Percentiles rank a stretch among this genome's conserved stretches.
Conservation (phyloP, 2,113 vertebrate species). For the Trochalopteron elliotii region DNA sequence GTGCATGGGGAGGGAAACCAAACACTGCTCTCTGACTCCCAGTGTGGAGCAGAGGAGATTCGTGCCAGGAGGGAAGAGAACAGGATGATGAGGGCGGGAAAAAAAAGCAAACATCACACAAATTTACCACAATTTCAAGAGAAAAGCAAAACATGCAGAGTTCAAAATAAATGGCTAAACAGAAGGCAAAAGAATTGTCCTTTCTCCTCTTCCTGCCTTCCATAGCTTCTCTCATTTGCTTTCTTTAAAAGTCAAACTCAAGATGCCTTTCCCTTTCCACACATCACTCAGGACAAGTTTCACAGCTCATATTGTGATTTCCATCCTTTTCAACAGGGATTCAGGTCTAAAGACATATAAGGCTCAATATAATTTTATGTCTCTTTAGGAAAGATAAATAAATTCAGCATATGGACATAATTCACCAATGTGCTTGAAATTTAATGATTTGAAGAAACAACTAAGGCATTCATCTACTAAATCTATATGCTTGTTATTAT, state of each 20-base stretch:
- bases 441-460: not conserved
- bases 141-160: not conserved
- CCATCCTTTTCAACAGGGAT: not conserved
- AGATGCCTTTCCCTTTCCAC: not conserved
- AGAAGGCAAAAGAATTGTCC: not conserved
- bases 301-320: accelerated
- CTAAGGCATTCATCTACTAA: not conserved
- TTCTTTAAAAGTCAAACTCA: not conserved
- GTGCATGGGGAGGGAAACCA: not conserved
- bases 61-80: not conserved
- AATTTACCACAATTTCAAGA: not conserved
- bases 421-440: not conserved
- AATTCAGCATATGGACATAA: not conserved
- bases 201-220: not conserved
- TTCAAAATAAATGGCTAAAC: not conserved
- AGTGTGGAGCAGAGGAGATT: not conserved
- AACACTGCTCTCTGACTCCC: not conserved
- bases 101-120: accelerated
- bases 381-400: not conserved
- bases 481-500: not conserved
- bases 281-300: not conserved
- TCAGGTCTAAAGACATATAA: not conserved
- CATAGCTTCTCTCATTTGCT: not conserved
- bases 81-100: accelerated
- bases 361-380: not conserved